Percentiles rank a stretch among this genome's conserved stretches.
Evolutionary conservation across 2,888 invertebrate species (phyloP).

Genomic region (Crossocerus cetratus): DNA sequence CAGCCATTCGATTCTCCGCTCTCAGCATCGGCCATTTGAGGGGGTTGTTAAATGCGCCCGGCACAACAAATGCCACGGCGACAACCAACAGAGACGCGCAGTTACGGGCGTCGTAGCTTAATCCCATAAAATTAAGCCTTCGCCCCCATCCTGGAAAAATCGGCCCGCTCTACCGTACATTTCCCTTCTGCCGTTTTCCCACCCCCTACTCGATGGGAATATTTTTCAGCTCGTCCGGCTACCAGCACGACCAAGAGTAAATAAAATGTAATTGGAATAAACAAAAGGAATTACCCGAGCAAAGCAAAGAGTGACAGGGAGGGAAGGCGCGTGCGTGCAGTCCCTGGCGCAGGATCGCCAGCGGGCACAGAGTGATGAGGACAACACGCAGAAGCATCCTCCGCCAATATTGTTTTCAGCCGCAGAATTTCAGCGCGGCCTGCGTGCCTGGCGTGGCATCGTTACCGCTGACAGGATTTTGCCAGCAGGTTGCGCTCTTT

Average conservation of each 20-base stretch:
- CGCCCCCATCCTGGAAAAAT: neutral
- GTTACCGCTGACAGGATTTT: constrained; percentile 63
- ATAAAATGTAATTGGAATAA: constrained; percentile 51
- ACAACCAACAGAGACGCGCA: neutral
- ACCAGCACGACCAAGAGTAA: constrained; percentile 27
- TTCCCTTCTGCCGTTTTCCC: neutral
- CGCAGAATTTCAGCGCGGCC: constrained; percentile 60
- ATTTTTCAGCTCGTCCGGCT: constrained; percentile 24
- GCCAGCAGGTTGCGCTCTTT: constrained; percentile 62
- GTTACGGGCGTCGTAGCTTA: constrained; percentile 13
- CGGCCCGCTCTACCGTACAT: neutral
- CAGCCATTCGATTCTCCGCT: constrained; percentile 13
- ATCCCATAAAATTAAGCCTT: constrained; percentile 31
- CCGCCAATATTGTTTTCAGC: constrained; percentile 61
- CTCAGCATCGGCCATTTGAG: constrained; percentile 15
- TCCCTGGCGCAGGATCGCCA: neutral
- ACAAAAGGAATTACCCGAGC: constrained; percentile 31
- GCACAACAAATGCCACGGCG: constrained; percentile 4
- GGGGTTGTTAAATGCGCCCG: constrained; percentile 15
- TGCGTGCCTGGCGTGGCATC: constrained; percentile 43
- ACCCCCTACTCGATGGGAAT: neutral
- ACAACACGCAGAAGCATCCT: constrained; percentile 27
- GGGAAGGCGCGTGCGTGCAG: neutral
- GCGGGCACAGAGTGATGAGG: neutral
- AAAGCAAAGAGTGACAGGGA: neutral